phyloP scores from a whole-genome alignment of 2,113 vertebrate genomes.

The Pedionomus torquatus region DNA sequence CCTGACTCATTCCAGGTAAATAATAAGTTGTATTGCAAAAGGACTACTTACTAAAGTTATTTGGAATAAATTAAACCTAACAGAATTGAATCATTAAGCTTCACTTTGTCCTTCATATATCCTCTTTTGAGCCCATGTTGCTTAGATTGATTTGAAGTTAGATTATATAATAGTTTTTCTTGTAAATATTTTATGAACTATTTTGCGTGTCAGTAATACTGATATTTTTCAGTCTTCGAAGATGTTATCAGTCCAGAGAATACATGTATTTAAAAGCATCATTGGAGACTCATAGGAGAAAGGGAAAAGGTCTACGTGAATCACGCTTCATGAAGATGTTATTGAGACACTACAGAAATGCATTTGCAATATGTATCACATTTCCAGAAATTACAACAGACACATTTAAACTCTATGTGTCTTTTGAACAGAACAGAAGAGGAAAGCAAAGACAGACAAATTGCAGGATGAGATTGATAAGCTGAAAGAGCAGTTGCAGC shows the following conservation, averaged over 20 bases:
- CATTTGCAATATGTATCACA: not conserved
- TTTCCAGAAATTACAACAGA: not conserved
- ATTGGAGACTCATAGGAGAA: not conserved
- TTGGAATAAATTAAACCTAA: not conserved
- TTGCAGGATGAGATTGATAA: constrained; percentile 81
- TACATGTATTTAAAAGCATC: not conserved
- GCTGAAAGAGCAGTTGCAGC: constrained; percentile 83
- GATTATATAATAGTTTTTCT: not conserved
- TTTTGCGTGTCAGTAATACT: not conserved
- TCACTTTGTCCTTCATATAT: not conserved
- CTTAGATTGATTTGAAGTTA: not conserved
- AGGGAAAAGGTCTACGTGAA: not conserved
- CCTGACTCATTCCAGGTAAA: not conserved
- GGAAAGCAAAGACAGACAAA: constrained; percentile 76
- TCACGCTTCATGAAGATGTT: not conserved
- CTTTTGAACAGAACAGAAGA: constrained; percentile 79
- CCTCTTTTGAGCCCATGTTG: not conserved
- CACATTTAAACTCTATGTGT: not conserved
- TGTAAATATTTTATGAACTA: not conserved
- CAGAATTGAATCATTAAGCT: not conserved
- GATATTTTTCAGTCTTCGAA: not conserved
- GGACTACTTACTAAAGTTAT: not conserved
- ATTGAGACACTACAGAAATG: not conserved
- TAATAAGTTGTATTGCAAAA: not conserved
- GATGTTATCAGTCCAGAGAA: not conserved